phyloP scores from a whole-genome alignment of 2,888 invertebrate genomes.

The Lypha dubia region DNA sequence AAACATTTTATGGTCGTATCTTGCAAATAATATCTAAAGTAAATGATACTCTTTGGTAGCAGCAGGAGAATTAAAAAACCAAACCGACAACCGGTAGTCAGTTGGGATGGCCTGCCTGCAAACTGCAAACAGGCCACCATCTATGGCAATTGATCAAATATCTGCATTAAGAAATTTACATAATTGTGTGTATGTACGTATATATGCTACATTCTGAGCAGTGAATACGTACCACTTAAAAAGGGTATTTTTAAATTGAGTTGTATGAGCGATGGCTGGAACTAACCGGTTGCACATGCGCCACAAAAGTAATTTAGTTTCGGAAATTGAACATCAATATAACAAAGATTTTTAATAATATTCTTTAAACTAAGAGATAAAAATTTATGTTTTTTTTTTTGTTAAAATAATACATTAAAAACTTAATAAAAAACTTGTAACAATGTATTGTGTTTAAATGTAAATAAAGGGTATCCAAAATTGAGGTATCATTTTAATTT shows the following conservation, averaged over 20 bases:
- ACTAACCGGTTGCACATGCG: slow-evolving; percentile 59
- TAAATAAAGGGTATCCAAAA: not conserved
- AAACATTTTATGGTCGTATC: slow-evolving; percentile 48
- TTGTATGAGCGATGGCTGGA: slow-evolving; percentile 52
- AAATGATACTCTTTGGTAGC: slow-evolving; percentile 27
- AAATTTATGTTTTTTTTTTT: too few species aligned
- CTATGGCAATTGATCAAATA: slow-evolving; percentile 16
- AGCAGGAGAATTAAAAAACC: not conserved
- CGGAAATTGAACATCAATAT: slow-evolving; percentile 2
- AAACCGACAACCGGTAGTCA: slow-evolving; percentile 28
- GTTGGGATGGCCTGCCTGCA: not conserved
- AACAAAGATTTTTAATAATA: slow-evolving; percentile 10
- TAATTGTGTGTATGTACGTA: not conserved
- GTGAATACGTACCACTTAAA: not conserved
- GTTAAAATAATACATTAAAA: not conserved
- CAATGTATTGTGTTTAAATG: not conserved
- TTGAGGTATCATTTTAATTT: not conserved
- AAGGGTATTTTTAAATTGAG: slow-evolving; percentile 56
- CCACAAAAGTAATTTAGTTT: slow-evolving; percentile 64
- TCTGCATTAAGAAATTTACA: slow-evolving; percentile 14
- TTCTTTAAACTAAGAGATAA: not conserved
- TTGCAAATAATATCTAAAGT: slow-evolving; percentile 11
- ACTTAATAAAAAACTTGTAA: not conserved
- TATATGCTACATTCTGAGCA: too few species aligned
- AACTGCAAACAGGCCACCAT: slow-evolving; percentile 30